phyloP scores from a whole-genome alignment of 2,797 vertebrate species.

The Scolopax rusticola region DNA sequence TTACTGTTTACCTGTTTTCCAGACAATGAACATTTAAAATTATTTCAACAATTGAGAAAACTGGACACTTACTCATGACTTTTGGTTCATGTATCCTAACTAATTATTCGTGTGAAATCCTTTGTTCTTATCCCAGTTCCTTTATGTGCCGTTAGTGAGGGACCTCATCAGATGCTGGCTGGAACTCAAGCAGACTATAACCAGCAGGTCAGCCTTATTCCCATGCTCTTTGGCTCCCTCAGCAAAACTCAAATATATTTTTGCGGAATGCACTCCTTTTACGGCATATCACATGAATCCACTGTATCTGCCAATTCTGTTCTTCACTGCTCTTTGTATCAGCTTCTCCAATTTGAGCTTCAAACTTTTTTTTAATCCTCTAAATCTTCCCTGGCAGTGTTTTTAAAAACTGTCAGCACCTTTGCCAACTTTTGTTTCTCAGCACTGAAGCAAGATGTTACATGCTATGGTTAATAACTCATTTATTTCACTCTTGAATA shows the following conservation, averaged over 20 bases:
- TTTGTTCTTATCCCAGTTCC: background rate
- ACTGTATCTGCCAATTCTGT: background rate
- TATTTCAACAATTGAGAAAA: background rate
- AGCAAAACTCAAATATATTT: background rate
- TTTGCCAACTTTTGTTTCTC: slow-evolving; percentile 46
- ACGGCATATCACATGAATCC: background rate
- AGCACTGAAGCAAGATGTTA: slow-evolving; percentile 41
- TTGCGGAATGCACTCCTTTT: slow-evolving; percentile 15
- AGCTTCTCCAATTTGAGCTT: slow-evolving; percentile 16
- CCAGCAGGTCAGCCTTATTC: slow-evolving; percentile 43
- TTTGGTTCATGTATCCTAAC: background rate
- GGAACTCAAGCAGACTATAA: background rate
- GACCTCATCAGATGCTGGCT: background rate
- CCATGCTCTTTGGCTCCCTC: slow-evolving; percentile 30
- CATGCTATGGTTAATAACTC: slow-evolving; percentile 38
- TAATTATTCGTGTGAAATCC: background rate
- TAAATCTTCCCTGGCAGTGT: slow-evolving; percentile 42
- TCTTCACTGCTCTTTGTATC: slow-evolving; percentile 17
- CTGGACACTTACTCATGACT: background rate
- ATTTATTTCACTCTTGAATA: slow-evolving; percentile 46
- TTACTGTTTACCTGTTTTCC: background rate
- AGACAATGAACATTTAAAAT: background rate
- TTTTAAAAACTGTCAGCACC: slow-evolving; percentile 42
- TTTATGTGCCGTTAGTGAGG: background rate
- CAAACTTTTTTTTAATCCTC: slow-evolving; percentile 24